Conservation (phyloP, 2,888 invertebrate species). For the Antheraea yamamai region DNA sequence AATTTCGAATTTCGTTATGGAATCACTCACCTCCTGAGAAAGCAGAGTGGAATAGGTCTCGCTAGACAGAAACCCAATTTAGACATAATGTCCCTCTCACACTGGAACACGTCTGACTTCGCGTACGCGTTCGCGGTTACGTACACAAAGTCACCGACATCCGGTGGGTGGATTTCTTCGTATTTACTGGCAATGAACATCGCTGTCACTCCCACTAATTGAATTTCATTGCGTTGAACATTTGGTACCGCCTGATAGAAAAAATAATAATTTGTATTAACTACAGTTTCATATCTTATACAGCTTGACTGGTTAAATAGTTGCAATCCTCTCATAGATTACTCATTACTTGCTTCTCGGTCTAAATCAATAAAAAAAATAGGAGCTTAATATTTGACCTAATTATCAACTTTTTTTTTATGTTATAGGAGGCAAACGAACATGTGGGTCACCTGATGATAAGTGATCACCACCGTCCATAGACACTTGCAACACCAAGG, state of each 20-base stretch:
- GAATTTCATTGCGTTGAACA: constrained; percentile 87
- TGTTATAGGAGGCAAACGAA: too few species aligned
- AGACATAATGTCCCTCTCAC: constrained; percentile 91
- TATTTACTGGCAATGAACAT: constrained; percentile 96
- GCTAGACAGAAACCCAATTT: constrained; percentile 91
- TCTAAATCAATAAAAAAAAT: too few species aligned
- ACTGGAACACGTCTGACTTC: constrained; percentile 88
- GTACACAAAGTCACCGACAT: constrained; percentile 93
- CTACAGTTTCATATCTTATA: background rate
- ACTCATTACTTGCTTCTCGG: too few species aligned
- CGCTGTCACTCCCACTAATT: constrained; percentile 94
- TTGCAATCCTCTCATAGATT: too few species aligned
- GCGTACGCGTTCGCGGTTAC: constrained; percentile 94
- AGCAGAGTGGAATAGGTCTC: constrained; percentile 93
- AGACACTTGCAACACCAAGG: too few species aligned
- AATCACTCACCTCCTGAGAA: constrained; percentile 89
- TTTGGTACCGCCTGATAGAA: constrained; percentile 80
- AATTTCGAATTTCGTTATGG: too few species aligned
- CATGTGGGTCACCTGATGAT: too few species aligned
- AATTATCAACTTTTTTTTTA: too few species aligned
- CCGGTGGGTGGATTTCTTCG: constrained; percentile 96
- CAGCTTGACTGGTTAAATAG: too few species aligned
- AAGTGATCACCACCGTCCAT: too few species aligned
- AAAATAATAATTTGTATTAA: constrained; percentile 10
- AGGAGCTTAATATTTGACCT: too few species aligned